Evolutionary conservation across 2,113 vertebrate genomes (phyloP), one percentile per base, ranked within the genome.

Genomic region (Apistogramma diplotaenia): DNA sequence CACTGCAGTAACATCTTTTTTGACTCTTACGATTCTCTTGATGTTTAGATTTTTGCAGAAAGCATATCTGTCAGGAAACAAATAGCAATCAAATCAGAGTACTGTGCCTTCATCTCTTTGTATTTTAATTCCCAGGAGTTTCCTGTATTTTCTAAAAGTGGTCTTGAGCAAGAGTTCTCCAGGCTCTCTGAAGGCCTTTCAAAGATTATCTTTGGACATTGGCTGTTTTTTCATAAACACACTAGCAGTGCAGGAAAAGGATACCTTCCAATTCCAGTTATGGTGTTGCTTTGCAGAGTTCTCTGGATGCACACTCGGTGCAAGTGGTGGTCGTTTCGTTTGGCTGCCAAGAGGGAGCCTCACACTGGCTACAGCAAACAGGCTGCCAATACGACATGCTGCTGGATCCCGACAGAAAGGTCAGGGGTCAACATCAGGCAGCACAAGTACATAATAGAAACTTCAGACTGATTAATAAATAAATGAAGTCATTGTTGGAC

Each of bases 321-420:
- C 10, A 73, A 19, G 88, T 85, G 67, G 73, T 92, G 82, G 78
- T 92, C 0, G 60, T 89, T 56, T 87, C 85, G 4, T 91, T 92
- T 58, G 91, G 89, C 9, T 92, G 89, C 83, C 62, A 83, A 70
- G 81, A 90, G 11, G 83, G 89, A 62, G 89, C 88, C 4, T 43
- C 72, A 31, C 77, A 91, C 59, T 91, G 90, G 91, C 71, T 89
- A 7, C 55, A 76, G 74, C 86, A 91, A 70, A 91, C 86, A 10
- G 37, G 46, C 27, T 91, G 87, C 60, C 65, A 43, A 6, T 92
- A 85, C 12, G 70, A 90, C 71, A 89, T 91, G 90, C 57, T 92
- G 43, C 8, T 92, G 71, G 90, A 92, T 76, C 21, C 55, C 4
- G 62, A 89, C 1, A 90, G 88, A 53, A 85, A 91, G 80, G 91